Conservation (phyloP, 2,888 invertebrate species). For the Agrochola litura region DNA sequence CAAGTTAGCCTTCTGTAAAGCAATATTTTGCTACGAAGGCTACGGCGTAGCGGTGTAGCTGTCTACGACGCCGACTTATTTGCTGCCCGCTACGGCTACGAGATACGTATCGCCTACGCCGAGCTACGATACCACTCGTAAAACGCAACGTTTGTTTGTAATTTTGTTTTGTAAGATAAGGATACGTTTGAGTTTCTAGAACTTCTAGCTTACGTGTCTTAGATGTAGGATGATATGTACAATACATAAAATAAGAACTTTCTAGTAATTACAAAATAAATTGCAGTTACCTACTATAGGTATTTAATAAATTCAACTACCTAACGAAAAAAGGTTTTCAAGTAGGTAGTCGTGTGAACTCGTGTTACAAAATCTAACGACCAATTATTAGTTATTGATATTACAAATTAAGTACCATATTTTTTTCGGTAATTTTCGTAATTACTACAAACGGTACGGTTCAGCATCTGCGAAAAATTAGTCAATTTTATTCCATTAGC, state of each 20-base stretch:
- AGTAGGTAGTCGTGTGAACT: not conserved
- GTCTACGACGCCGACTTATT: conserved; percentile 44
- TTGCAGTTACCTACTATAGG: too few relatives aligned
- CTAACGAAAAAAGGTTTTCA: not conserved
- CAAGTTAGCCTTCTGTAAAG: conserved; percentile 40
- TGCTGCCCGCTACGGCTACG: conserved; percentile 48
- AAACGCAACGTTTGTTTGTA: conserved; percentile 39
- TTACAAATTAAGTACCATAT: not conserved
- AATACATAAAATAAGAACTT: not conserved
- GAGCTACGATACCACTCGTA: conserved; percentile 37
- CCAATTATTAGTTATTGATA: not conserved
- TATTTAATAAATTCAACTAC: not conserved
- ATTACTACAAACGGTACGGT: not conserved
- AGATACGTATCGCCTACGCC: conserved; percentile 45
- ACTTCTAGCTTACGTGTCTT: conserved; percentile 13
- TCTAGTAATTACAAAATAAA: not conserved
- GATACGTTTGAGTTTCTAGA: conserved; percentile 12
- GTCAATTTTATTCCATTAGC: conserved; percentile 49
- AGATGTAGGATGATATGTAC: not conserved
- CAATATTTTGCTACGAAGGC: conserved; percentile 42
- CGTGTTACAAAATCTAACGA: conserved; percentile 13
- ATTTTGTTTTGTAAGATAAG: conserved; percentile 30
- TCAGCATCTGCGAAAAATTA: conserved; percentile 14
- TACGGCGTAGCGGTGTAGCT: conserved; percentile 50
- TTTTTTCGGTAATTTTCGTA: not conserved